phyloP scores from a whole-genome alignment of 2,113 vertebrate genomes.

The Plecotus auritus region DNA sequence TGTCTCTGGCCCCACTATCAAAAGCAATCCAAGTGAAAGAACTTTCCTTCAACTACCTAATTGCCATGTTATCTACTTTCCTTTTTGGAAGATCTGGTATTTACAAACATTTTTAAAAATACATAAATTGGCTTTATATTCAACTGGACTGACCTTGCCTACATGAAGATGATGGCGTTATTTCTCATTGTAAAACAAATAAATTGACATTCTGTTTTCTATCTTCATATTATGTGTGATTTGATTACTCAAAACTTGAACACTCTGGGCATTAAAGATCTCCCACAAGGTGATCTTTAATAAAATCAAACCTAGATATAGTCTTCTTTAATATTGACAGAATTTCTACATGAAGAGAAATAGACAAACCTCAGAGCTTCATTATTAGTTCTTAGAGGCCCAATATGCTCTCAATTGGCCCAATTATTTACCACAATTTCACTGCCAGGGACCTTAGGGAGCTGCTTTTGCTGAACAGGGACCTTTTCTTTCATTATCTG shows the following conservation, averaged over 20 bases:
- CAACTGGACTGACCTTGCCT: not conserved
- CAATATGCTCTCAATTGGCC: not conserved
- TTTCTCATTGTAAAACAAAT: not conserved
- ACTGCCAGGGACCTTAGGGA: not conserved
- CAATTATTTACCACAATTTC: not conserved
- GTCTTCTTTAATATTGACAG: not conserved
- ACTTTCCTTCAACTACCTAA: not conserved
- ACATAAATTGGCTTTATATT: not conserved
- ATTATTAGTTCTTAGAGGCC: not conserved
- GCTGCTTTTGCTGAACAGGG: not conserved
- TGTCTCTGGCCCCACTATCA: not conserved
- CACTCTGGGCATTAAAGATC: not conserved
- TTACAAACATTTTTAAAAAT: not conserved
- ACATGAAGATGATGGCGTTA: not conserved
- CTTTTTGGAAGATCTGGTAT: not conserved
- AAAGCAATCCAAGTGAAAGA: not conserved
- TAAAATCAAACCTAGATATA: not conserved
- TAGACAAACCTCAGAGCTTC: not conserved
- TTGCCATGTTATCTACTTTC: not conserved
- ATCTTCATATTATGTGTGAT: not conserved
- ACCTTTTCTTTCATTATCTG: not conserved
- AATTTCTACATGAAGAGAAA: not conserved
- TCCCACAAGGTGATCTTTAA: not conserved
- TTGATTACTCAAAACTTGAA: not conserved
- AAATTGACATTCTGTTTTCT: not conserved